Percentiles rank a stretch among this genome's conserved stretches.
Conservation (phyloP, 1,140 invertebrate species). For the Apocrypta bakeri region DNA sequence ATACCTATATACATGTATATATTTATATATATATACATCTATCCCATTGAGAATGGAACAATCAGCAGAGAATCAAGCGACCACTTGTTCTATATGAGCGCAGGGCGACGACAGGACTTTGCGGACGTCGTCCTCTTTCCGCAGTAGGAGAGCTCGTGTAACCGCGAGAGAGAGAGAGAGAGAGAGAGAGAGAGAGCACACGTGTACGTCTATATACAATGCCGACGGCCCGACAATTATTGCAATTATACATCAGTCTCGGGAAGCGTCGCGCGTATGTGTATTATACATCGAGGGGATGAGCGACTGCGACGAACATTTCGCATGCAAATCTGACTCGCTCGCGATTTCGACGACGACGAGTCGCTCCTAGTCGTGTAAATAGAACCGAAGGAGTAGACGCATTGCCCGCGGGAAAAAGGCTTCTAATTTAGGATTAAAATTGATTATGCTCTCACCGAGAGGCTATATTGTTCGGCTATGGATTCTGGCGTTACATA, state of each 20-base stretch:
- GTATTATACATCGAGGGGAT: not conserved
- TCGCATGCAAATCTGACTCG: conserved; percentile 64
- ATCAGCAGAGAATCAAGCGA: conserved; percentile 74
- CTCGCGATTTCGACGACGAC: no score
- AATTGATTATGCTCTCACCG: conserved; percentile 36
- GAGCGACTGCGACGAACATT: conserved; percentile 51
- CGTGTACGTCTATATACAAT: conserved; percentile 61
- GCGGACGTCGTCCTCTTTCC: conserved; percentile 62
- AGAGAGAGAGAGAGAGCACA: no score
- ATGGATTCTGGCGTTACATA: not conserved
- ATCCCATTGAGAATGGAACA: conserved; percentile 71
- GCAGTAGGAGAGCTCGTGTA: conserved; percentile 14
- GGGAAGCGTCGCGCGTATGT: conserved; percentile 54
- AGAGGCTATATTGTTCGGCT: not conserved
- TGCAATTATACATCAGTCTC: conserved; percentile 67
- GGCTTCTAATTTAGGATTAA: conserved; percentile 36
- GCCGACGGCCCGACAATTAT: conserved; percentile 67
- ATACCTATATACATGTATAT: not conserved
- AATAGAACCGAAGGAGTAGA: not conserved
- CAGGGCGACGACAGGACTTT: conserved; percentile 51
- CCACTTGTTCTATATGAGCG: conserved; percentile 70
- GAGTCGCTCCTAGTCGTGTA: not conserved
- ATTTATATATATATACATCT: not conserved
- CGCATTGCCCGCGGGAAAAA: conserved; percentile 20
- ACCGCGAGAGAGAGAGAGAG: no score